Conservation (phyloP, 2,888 invertebrate species). For the Lasiommata megera region DNA sequence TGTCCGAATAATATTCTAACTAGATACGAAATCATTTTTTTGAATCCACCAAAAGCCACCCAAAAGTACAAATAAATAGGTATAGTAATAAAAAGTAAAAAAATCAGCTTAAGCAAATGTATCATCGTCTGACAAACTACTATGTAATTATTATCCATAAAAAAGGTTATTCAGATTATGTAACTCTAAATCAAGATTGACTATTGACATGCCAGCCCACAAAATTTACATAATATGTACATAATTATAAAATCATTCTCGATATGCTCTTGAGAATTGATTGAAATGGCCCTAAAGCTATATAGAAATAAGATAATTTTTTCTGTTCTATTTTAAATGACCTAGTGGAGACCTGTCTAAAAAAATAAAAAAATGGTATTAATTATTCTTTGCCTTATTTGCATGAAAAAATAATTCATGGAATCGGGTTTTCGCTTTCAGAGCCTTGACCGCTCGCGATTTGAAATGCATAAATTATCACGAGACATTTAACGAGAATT, state of each 20-base stretch:
- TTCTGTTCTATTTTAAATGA: constrained; percentile 8
- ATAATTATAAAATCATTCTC: constrained; percentile 16
- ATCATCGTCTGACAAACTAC: neutral
- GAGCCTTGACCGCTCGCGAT: constrained; percentile 30
- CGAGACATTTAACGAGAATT: constrained; percentile 5
- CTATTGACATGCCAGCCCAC: constrained; percentile 9
- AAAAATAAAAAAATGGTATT: neutral
- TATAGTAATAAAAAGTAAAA: too few species aligned
- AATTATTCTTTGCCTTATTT: constrained; percentile 11
- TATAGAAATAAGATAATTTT: neutral
- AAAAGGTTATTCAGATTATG: constrained; percentile 28
- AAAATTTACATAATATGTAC: constrained; percentile 23
- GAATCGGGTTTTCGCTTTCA: constrained; percentile 17
- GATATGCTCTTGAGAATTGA: neutral
- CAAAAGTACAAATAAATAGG: too few species aligned
- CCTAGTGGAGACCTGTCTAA: constrained; percentile 5
- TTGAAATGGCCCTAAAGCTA: neutral
- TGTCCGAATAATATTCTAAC: too few species aligned
- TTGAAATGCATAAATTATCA: constrained; percentile 23
- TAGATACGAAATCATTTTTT: too few species aligned
- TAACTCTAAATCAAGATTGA: constrained; percentile 21
- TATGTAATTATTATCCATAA: neutral
- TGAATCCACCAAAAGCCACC: too few species aligned
- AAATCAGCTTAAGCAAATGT: too few species aligned
- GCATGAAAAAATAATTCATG: constrained; percentile 17